A percentile compares a stretch with the other conserved stretches of the same genome.
phyloP scores from a whole-genome alignment of 2,888 invertebrate species.

The Danaus chrysippus region DNA sequence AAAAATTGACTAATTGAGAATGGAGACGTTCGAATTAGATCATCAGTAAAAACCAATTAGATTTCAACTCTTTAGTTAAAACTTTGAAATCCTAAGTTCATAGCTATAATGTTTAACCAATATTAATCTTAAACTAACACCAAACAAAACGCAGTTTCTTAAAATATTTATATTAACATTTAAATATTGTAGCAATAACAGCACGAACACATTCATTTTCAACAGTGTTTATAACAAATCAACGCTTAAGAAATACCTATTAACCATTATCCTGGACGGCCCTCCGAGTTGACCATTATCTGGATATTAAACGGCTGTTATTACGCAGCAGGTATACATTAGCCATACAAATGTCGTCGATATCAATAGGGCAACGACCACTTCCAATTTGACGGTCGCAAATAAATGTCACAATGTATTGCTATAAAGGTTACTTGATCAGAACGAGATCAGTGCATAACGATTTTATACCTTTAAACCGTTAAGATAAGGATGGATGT shows the following conservation, averaged over 20 bases:
- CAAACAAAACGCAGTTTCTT: too few species aligned
- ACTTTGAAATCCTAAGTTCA: too few species aligned
- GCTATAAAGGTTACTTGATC: constrained; percentile 13
- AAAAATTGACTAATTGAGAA: too few species aligned
- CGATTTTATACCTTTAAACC: neutral
- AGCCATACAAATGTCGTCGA: constrained; percentile 37
- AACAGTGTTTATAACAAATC: constrained; percentile 7
- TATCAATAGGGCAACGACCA: constrained; percentile 62
- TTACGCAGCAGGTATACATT: constrained; percentile 23
- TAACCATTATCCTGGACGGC: constrained; percentile 28
- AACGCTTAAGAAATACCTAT: constrained; percentile 24
- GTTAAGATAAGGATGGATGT: constrained; percentile 16
- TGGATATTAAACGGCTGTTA: constrained; percentile 27
- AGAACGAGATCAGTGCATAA: neutral
- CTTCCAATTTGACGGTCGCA: constrained; percentile 52
- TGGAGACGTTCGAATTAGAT: too few species aligned
- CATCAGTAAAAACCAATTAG: too few species aligned
- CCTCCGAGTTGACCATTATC: constrained; percentile 26
- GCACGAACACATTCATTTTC: constrained; percentile 21
- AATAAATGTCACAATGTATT: constrained; percentile 32
- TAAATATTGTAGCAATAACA: neutral
- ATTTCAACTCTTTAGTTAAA: too few species aligned
- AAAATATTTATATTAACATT: neutral
- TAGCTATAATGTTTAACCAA: too few species aligned
- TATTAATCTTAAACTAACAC: too few species aligned